Base-by-base conservation (phyloP, 2,113 vertebrate species). In the Osmerus eperlanus region DNA sequence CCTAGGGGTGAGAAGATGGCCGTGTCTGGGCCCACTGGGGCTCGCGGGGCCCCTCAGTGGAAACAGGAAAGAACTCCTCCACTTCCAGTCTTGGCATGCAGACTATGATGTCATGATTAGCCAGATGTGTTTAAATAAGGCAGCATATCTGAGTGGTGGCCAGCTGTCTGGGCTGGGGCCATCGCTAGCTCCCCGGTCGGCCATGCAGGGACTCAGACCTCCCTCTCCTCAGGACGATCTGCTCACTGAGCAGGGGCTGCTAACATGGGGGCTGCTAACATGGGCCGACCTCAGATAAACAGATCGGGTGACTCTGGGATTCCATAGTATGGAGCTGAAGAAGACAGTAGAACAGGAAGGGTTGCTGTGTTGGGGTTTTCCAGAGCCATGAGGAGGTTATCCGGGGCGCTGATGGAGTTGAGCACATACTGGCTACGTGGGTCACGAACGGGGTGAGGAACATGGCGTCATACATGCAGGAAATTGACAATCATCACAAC, bases 391-490 rank as follows among this genome's bases (percentile, higher is more conserved):
- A 82, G 71, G 89, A 82, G 71, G 61, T 78, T 67, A 78, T 78
- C 77, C 79, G 72, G 54, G 66, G 84, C 81, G 79, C 70, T 74
- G 81, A 86, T 89, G 88, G 70, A 67, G 75, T 77, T 65, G 19
- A 16, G 72, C 78, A 80, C 58, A 59, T 81, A 58, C 74, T 67
- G 67, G 65, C 55, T 52, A 68, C 72, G 69, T 78, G 75, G 71
- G 74, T 79, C 23, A 59, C 63, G 72, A 47, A 47, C 41, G 41
- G 32, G 74, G 69, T 78, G 65, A 78, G 68, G 72, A 75, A 63
- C 67, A 81, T 82, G 82, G 86, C 82, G 70, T 89, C 71, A 78
- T 53, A 79, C 89, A 89, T 88, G 86, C 86, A 86, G 64, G 52
- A 29, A 75, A 76, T 83, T 77, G 70, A 84, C 70, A 78, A 80